Base-by-base conservation (phyloP, 1,140 invertebrate genomes). In the Drosophila tani region DNA sequence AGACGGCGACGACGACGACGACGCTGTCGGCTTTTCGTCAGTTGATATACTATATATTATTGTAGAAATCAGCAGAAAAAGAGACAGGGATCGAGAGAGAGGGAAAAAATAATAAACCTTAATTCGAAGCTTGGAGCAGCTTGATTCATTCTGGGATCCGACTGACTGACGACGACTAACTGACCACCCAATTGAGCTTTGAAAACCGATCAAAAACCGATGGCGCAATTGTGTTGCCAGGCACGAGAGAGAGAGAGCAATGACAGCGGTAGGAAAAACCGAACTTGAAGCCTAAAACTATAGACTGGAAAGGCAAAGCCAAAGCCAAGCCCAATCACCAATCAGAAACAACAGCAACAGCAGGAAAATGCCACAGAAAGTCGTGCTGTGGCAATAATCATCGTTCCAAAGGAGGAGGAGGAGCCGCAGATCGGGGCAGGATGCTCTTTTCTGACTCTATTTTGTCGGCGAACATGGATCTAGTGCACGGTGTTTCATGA, bases 391-490 rank as follows among this genome's bases (percentile, higher is more conserved):
- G 82, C 82, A 91, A 90, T 90, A 85, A 91, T 90, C 85, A 90
- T 90, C 67, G 60, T 78, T 46, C 40, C 21, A 11, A 12, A 35
- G 73, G 35, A 45, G 41, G 21, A 43, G 15, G 19, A 32, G 62
- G 14, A 35, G 35, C 17, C 27, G 32, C 46, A 56, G 62, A 58
- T 45, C 58, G 47, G 49, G 63, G 57, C 64, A 49, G 74, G 73
- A 77, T 81, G 81, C 76, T 84, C 82, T 86, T 91, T 74, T 84
- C 81, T 92, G 91, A 88, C 92, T 92, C 91, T 91, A 92, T 93
- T 93, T 93, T 93, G 92, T 93, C 92, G 92, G 92, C 92, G 92
- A 92, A 92, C 92, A 93, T 93, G 92, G 88, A 93, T 93, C 92
- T 93, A 92, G 92, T 93, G 92, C 92, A 93, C 92, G 92, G 92